Percentiles rank a stretch among this genome's conserved stretches.
phyloP scores from a whole-genome alignment of 2,888 invertebrate species.

The Doris montereyensis region DNA sequence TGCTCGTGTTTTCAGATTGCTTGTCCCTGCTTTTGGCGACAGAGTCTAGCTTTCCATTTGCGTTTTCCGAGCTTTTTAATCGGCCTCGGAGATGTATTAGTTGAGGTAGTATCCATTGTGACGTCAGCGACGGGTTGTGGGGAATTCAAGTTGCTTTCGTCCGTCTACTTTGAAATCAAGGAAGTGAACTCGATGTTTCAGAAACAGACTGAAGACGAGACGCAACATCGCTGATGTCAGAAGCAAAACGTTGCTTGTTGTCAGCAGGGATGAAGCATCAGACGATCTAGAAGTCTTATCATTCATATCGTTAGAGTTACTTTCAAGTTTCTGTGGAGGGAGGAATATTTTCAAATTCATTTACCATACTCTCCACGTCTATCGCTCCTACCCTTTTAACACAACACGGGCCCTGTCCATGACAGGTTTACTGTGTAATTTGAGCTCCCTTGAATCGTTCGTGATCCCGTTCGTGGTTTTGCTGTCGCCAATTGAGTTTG shows the following conservation, averaged over 20 bases:
- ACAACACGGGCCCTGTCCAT: slow-evolving; percentile 26
- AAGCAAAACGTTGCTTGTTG: too few species aligned
- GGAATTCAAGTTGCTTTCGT: background rate
- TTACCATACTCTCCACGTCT: slow-evolving; percentile 25
- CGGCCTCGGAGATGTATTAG: background rate
- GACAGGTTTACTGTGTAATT: slow-evolving; percentile 29
- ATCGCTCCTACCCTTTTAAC: slow-evolving; percentile 26
- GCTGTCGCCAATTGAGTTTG: slow-evolving; percentile 23
- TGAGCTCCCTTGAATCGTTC: slow-evolving; percentile 22
- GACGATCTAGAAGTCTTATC: too few species aligned
- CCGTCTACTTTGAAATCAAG: too few species aligned
- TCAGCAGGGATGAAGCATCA: too few species aligned
- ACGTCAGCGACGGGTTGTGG: background rate
- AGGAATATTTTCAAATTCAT: slow-evolving; percentile 22
- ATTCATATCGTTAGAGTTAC: background rate
- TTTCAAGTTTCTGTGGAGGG: background rate
- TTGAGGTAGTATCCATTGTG: background rate
- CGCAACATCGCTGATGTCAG: too few species aligned
- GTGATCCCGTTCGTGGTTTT: slow-evolving; percentile 19
- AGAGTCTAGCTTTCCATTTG: background rate
- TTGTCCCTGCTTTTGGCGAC: background rate
- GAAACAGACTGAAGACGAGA: too few species aligned
- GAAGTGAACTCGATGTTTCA: too few species aligned
- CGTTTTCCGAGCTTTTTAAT: background rate
- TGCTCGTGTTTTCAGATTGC: background rate